Base-by-base conservation (phyloP, 2,888 invertebrate genomes). In the Metellina segmentata region DNA sequence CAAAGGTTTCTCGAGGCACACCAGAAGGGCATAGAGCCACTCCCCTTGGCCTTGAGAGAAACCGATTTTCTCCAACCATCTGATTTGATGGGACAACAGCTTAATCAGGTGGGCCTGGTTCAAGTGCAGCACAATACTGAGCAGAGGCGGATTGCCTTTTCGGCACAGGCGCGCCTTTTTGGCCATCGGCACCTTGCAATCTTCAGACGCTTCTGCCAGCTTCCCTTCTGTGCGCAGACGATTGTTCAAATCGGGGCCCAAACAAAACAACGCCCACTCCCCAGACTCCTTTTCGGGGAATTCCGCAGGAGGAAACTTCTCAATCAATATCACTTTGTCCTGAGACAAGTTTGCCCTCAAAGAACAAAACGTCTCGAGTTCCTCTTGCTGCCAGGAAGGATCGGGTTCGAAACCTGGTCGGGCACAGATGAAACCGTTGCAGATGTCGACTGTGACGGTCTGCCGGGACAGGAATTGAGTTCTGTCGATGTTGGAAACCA, bases 21-120 rank as follows among this genome's bases (percentile, higher is more conserved):
- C 96, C 81, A 97, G 94, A 81, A 97, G 95, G 0, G 97, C 96
- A 95, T 97, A 97, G 49, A 97, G 95, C 97, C 97, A 97, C 94
- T 95, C 95, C 49, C 97, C 97, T 93, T 96, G 94, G 1, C 89
- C 89, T 34, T 89, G 70, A 53, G 52, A 34, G 51, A 89, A 85
- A 0, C 53, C 75, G 6, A 52, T 19, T 9, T 19, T 52, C n/a
- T 92, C 72, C 19, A 92, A 19, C 92, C 92, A 92, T 8, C 53
- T 34, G 34, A 77, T 49, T 7, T 89, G 89, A 20, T 85, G 89
- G 5, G 81, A 48, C 9, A 92, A 20, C 13, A 92, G 72, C 70
- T 20, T 75, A 48, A 11, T 70, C 16, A 89, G 20, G 4, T 7
- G 16, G 19, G 8, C n/a, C 20, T 89, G 89, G 9, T 48, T 69